Evolutionary conservation across 1,140 invertebrate species (phyloP).

Genomic region (Rhopalosiphum maidis): DNA sequence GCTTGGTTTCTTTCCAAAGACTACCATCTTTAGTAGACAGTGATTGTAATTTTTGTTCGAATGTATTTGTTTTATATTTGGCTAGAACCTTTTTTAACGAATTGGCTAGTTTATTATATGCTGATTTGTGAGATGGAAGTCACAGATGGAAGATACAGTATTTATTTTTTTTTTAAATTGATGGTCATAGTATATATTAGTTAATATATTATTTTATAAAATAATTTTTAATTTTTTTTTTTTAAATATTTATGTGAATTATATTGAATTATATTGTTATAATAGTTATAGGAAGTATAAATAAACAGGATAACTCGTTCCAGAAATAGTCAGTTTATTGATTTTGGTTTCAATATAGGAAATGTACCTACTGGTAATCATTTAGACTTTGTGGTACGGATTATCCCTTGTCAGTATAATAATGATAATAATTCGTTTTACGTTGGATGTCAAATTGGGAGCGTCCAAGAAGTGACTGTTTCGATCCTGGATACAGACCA

Average conservation of each 20-base stretch:
- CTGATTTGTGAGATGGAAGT: no score
- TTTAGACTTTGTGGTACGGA: background rate
- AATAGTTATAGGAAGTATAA: background rate
- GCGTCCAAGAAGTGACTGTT: background rate
- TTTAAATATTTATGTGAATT: background rate
- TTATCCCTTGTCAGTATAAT: slow-evolving; percentile 5
- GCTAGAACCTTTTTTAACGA: no score
- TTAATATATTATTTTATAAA: no score
- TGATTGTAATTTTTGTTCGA: no score
- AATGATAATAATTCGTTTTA: slow-evolving; percentile 18
- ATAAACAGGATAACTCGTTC: background rate
- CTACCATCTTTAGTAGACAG: no score
- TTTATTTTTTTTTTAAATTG: no score
- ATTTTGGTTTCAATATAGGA: background rate
- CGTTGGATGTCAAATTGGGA: background rate
- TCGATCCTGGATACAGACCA: background rate
- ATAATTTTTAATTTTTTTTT: background rate
- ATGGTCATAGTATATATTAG: no score
- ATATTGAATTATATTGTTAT: background rate
- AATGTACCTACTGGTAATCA: background rate
- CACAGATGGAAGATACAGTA: no score
- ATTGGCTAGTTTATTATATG: no score
- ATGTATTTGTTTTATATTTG: no score
- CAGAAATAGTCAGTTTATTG: background rate
- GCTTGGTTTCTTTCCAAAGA: no score